Conservation (phyloP, 2,113 vertebrate species). For the Sinosuthora webbiana region DNA sequence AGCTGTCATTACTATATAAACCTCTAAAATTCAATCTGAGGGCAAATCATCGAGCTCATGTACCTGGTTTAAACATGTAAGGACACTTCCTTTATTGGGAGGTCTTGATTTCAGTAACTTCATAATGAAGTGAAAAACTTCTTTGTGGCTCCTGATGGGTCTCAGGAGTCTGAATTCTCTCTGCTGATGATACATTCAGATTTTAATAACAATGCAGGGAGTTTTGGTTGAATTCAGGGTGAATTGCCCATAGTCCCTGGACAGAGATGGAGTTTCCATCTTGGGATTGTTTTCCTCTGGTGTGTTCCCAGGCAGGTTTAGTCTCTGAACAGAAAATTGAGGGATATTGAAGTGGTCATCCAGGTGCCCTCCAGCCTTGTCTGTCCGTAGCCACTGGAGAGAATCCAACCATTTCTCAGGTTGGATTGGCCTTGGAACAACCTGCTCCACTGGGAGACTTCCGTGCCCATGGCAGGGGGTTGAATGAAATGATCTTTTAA, state of each 20-base stretch:
- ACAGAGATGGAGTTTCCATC: not conserved
- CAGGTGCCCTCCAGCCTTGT: not conserved
- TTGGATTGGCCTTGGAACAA: not conserved
- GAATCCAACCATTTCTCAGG: not conserved
- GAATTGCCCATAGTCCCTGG: not conserved
- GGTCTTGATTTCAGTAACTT: slow-evolving; percentile 40
- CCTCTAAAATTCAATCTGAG: slow-evolving; percentile 66
- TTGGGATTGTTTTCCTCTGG: not conserved
- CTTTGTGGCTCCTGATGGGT: not conserved
- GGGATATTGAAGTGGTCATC: not conserved
- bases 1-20: slow-evolving; percentile 40
- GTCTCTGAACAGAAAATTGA: not conserved
- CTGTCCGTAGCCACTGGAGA: not conserved
- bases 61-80: slow-evolving; percentile 20
- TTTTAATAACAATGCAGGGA: not conserved
- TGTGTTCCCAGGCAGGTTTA: not conserved
- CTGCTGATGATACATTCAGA: not conserved
- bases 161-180: slow-evolving; percentile 13
- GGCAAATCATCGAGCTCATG: slow-evolving; percentile 30
- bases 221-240: not conserved
- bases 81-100: slow-evolving; percentile 45
- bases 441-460: not conserved
- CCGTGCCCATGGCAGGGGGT: not conserved
- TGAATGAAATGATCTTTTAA: not conserved
- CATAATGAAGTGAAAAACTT: not conserved